Evolutionary conservation across 2,888 invertebrate genomes (phyloP).

Genomic region (Ariolimax columbianus): DNA sequence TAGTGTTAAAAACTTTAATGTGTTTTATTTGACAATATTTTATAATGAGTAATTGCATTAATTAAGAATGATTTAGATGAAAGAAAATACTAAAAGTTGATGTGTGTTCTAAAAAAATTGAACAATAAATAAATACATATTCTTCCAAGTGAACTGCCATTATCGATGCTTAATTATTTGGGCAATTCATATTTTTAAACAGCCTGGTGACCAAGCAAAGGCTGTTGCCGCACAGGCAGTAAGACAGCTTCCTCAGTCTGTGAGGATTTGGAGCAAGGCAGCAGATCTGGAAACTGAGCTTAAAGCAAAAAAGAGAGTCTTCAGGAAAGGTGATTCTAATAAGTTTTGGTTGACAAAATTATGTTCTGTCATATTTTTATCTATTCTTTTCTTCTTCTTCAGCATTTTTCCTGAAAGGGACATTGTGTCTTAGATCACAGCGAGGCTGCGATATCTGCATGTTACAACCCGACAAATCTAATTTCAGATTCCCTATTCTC

Average conservation of each 20-base stretch:
- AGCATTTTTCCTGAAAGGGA: no score
- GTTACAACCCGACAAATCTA: no score
- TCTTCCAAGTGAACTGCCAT: not conserved
- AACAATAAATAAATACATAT: no score
- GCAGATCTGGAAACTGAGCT: slow-evolving; percentile 95
- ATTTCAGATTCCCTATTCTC: no score
- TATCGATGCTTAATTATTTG: not conserved
- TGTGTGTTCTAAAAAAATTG: no score
- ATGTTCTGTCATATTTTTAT: not conserved
- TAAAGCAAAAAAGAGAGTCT: slow-evolving; percentile 96
- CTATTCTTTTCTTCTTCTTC: not conserved
- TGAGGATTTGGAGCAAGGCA: slow-evolving; percentile 98
- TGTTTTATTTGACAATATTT: no score
- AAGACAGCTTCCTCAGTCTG: slow-evolving; percentile 94
- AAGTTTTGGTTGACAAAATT: not conserved
- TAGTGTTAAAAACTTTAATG: no score
- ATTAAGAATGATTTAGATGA: no score
- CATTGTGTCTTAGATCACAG: no score
- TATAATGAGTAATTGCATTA: no score
- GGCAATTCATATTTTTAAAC: not conserved
- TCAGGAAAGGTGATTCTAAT: slow-evolving; percentile 82
- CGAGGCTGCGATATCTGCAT: no score
- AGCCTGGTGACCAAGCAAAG: slow-evolving; percentile 94
- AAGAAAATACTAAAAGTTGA: no score
- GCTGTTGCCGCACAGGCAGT: slow-evolving; percentile 98